These are phyloP conservation scores for Solenodon paradoxus DNA, from an alignment of 2,113 vertebrate species.

Conservation along the genomic window DNA sequence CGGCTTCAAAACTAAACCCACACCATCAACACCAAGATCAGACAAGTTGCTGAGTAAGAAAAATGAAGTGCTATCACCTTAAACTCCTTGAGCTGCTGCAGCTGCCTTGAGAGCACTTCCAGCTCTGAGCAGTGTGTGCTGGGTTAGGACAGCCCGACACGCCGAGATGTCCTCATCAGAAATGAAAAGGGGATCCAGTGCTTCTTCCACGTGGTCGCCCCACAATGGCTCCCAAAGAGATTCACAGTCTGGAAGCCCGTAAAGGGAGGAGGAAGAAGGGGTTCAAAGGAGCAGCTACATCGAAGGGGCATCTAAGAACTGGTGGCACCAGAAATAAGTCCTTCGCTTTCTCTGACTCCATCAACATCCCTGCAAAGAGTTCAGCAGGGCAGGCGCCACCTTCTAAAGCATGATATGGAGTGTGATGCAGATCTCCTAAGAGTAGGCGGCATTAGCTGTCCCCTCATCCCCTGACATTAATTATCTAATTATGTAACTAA, in stretches of 20 bases:
- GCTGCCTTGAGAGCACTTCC: background rate
- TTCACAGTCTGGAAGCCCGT: background rate
- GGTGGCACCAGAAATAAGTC: background rate
- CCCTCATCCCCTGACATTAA: background rate
- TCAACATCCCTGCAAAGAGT: background rate
- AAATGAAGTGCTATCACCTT: rapidly evolving
- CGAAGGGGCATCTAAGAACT: no score
- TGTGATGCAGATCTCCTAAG: no score
- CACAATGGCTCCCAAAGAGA: background rate
- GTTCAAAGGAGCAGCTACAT: background rate
- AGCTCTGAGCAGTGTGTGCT: no score
- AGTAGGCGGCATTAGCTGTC: background rate
- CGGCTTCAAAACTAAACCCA: background rate
- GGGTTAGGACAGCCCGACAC: background rate
- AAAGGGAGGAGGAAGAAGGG: background rate
- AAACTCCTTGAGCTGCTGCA: background rate
- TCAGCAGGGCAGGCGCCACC: background rate
- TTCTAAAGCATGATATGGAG: background rate
- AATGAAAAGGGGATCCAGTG: background rate
- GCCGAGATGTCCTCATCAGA: background rate
- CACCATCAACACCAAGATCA: background rate
- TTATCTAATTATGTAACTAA: background rate
- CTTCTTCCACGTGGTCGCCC: background rate
- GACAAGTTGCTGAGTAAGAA: background rate
- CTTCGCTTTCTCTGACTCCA: background rate